Percentiles rank a stretch among this genome's conserved stretches.
Conservation (phyloP, 2,888 invertebrate genomes). For the Sphecodes monilicornis region DNA sequence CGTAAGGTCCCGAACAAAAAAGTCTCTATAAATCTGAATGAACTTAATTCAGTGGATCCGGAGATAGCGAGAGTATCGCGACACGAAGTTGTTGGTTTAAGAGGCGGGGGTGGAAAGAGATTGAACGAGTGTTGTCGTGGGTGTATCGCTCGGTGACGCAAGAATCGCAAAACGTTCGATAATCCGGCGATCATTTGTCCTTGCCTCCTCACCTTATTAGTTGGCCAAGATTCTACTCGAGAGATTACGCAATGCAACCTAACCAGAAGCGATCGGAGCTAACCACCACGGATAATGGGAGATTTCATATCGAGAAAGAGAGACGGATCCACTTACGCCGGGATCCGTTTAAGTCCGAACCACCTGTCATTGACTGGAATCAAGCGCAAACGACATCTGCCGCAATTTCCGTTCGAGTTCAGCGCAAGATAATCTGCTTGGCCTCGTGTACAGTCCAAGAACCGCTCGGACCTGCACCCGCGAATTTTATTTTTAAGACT, state of each 20-base stretch:
- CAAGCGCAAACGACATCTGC: constrained; percentile 28
- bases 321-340: constrained; percentile 23
- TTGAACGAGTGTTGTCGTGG: not conserved
- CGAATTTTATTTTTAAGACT: not conserved
- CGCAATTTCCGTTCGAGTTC: constrained; percentile 16
- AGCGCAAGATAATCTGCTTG: constrained; percentile 18
- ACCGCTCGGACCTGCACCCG: not conserved
- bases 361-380: constrained; percentile 29
- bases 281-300: constrained; percentile 14
- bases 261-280: constrained; percentile 24
- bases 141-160: constrained; percentile 19
- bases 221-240: not conserved
- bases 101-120: not conserved
- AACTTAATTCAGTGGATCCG: not conserved
- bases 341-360: constrained; percentile 37
- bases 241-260: constrained; percentile 30
- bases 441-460: not conserved
- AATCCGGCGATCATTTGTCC: constrained; percentile 1
- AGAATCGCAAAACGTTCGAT: not conserved
- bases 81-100: not conserved
- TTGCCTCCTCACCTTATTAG: constrained; percentile 22
- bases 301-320: constrained; percentile 9
- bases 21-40: not conserved
- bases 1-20: too few relatives aligned
- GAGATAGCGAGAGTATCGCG: not conserved